These are phyloP conservation scores for Percopsis omiscomaycus DNA, from an alignment of 2,797 vertebrate genomes.

Conservation along the genomic window DNA sequence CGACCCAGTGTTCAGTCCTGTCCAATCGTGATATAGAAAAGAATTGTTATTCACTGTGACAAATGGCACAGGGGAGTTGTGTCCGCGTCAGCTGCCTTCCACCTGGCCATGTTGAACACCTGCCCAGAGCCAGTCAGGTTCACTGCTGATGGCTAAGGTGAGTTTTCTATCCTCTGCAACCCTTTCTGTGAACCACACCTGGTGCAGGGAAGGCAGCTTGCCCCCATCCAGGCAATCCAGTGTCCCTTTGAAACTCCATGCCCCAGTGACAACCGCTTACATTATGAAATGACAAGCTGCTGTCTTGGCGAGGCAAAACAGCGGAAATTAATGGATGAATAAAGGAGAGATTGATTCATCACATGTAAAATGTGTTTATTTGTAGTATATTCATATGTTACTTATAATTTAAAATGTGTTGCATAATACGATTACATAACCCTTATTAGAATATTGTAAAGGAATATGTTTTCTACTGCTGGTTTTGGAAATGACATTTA, in stretches of 20 bases:
- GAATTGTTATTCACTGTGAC: slow-evolving; percentile 73
- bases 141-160: slow-evolving; percentile 67
- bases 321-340: slow-evolving; percentile 43
- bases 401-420: slow-evolving; percentile 22
- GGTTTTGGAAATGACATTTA: not conserved
- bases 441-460: slow-evolving; percentile 15
- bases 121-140: slow-evolving; percentile 70
- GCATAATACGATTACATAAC: slow-evolving; percentile 20
- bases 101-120: slow-evolving; percentile 75
- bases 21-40: slow-evolving; percentile 67
- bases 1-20: slow-evolving; percentile 56
- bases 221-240: slow-evolving; percentile 10
- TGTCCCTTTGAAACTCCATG: slow-evolving; percentile 24
- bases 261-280: slow-evolving; percentile 34
- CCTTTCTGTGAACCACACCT: slow-evolving; percentile 39
- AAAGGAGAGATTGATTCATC: slow-evolving; percentile 39
- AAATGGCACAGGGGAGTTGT: slow-evolving; percentile 52
- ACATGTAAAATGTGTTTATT: not conserved
- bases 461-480: slow-evolving; percentile 14
- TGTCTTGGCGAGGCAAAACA: slow-evolving; percentile 3
- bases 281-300: slow-evolving; percentile 32
- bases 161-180: slow-evolving; percentile 50
- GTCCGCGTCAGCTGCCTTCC: slow-evolving; percentile 73
- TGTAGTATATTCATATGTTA: not conserved
- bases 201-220: slow-evolving; percentile 6